Evolutionary conservation across 92 coral and sea anemone genomes (phyloP).

Genomic region (Parazoanthus atlanticus): DNA sequence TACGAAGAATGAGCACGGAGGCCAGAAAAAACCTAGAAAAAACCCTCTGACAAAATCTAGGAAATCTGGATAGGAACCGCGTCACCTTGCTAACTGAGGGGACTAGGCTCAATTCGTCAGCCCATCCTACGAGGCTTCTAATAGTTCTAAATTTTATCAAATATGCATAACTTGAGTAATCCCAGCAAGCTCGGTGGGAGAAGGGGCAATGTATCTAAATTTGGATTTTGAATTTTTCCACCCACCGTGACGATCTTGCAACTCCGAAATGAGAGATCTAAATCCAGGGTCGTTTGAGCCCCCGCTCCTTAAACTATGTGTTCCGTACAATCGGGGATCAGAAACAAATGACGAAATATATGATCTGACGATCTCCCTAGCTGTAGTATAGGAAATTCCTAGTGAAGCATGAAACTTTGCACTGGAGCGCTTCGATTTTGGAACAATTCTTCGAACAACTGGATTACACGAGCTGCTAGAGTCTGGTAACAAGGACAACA

Average conservation of each 20-base stretch:
- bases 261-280: not conserved
- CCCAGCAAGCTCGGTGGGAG: conserved; percentile 21
- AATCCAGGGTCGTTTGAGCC: not conserved
- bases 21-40: conserved; percentile 39
- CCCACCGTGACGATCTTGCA: conserved; percentile 4
- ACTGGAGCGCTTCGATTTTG: not conserved
- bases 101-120: not conserved
- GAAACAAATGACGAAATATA: not conserved
- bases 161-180: not conserved
- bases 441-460: conserved; percentile 19
- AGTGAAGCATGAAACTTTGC: not conserved
- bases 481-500: not conserved
- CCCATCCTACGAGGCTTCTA: too few species aligned
- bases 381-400: conserved; percentile 18
- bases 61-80: conserved; percentile 23
- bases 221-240: conserved; percentile 12
- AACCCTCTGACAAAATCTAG: not conserved
- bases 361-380: not conserved
- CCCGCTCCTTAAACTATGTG: not conserved
- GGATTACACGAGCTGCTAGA: not conserved
- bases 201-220: conserved; percentile 5
- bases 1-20: conserved; percentile 18
- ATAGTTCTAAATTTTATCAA: not conserved
- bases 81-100: not conserved
- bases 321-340: not conserved